phyloP scores from a whole-genome alignment of 2,113 vertebrate species.

The Psittacula cyanocephala region DNA sequence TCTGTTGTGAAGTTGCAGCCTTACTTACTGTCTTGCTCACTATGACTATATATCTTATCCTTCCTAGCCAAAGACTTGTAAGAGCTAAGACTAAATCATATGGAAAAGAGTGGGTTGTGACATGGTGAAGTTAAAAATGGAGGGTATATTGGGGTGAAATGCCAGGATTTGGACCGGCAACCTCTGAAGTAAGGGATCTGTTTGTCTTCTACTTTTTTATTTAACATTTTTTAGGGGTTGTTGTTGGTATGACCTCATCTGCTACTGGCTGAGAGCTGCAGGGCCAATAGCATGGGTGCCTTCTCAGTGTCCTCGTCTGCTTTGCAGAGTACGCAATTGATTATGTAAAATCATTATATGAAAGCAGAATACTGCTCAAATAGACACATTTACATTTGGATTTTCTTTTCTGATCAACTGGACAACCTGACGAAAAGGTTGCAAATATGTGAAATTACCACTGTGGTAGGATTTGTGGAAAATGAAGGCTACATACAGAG shows the following conservation, averaged over 20 bases:
- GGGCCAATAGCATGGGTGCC: neutral
- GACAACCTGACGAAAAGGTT: neutral
- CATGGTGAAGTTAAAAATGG: neutral
- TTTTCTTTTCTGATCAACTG: neutral
- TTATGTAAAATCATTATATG: neutral
- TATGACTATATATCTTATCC: neutral
- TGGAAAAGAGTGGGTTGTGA: neutral
- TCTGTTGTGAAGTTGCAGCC: neutral
- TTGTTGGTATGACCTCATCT: neutral
- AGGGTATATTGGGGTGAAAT: neutral
- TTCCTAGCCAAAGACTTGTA: neutral
- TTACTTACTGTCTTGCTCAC: neutral
- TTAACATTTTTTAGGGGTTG: neutral
- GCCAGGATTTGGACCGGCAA: neutral
- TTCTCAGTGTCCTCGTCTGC: neutral
- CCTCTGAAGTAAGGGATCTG: neutral
- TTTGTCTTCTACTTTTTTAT: neutral
- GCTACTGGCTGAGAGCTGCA: neutral
- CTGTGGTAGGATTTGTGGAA: neutral
- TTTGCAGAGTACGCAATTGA: neutral
- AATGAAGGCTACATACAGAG: fast-evolving
- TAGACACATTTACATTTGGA: neutral
- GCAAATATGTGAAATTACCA: neutral
- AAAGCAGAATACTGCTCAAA: neutral
- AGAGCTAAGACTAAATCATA: neutral